Percentiles rank a stretch among this genome's conserved stretches.
Conservation (phyloP, 2,113 vertebrate genomes). For the Odobenus rosmarus region DNA sequence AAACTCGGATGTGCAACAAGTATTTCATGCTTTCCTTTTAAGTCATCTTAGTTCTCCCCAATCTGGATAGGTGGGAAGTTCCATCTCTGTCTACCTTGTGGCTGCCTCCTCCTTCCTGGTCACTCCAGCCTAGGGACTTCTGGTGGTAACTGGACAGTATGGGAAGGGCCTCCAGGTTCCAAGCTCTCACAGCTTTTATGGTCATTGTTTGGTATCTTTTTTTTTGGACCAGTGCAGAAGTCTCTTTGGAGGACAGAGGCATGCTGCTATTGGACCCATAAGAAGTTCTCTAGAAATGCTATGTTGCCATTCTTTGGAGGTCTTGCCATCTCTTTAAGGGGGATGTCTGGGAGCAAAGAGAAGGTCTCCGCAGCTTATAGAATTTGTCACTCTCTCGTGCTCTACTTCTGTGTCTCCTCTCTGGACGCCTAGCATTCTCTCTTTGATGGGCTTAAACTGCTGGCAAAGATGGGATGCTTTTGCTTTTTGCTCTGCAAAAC, state of each 20-base stretch:
- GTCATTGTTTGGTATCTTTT: neutral
- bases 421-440: neutral
- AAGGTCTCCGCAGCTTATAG: neutral
- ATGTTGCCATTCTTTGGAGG: too few relatives aligned
- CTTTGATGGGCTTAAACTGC: neutral
- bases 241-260: neutral
- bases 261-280: neutral
- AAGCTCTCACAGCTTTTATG: neutral
- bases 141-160: neutral
- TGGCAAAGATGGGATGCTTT: neutral
- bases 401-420: neutral
- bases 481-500: neutral
- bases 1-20: neutral
- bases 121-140: neutral
- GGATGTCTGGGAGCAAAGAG: neutral
- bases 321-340: neutral
- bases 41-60: neutral
- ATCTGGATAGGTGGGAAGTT: neutral
- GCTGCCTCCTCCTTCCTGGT: neutral
- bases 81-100: neutral
- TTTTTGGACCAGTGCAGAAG: neutral
- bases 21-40: neutral
- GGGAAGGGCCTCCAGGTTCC: neutral
- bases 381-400: neutral
- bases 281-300: neutral